Evolutionary conservation across 2,113 vertebrate species (phyloP).

Genomic region (Callithrix jacchus): DNA sequence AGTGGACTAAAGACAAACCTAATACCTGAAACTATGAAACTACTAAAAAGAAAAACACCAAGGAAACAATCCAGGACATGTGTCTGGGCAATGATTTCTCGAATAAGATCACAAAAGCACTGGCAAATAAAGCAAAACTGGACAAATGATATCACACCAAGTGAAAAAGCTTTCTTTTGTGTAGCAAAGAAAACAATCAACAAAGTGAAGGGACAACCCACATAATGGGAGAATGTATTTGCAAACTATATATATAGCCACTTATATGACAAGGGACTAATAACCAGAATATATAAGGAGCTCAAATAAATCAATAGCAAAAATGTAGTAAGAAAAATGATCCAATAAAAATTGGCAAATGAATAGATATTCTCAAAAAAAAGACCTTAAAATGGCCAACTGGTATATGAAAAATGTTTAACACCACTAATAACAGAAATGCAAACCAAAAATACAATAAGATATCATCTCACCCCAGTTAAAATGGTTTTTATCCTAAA

Average conservation of each 20-base stretch:
- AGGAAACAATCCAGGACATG: neutral
- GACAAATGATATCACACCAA: neutral
- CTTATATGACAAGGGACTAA: neutral
- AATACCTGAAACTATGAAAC: neutral
- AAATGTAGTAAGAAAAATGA: neutral
- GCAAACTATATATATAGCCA: neutral
- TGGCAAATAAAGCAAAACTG: neutral
- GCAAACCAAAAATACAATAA: neutral
- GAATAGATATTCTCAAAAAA: neutral
- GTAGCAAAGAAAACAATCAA: neutral
- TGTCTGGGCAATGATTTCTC: neutral
- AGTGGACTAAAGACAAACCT: neutral
- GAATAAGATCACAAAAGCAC: neutral
- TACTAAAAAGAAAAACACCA: neutral
- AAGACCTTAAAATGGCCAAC: neutral
- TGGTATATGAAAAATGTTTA: neutral
- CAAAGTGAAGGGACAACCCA: neutral
- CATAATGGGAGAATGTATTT: neutral
- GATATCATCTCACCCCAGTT: neutral
- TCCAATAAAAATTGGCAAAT: neutral
- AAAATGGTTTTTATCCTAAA: neutral
- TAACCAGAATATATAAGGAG: neutral
- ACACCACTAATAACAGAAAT: neutral
- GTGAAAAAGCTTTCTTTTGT: neutral
- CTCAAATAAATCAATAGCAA: neutral